Conservation (phyloP, 2,113 vertebrate genomes). For the Leucosticte australis region DNA sequence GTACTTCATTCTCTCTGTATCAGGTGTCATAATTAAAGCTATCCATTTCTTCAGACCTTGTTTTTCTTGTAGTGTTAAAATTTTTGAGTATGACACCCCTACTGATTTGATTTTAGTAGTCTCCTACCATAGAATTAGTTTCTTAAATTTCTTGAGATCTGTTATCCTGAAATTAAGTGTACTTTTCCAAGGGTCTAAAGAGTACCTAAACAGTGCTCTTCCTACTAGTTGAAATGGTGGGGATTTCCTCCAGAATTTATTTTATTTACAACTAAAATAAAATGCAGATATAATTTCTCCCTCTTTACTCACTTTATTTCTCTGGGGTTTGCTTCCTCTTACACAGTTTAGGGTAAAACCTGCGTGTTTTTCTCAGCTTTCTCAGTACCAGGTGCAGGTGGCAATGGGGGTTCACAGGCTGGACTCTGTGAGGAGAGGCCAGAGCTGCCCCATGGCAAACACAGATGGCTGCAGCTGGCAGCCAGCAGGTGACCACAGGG, state of each 20-base stretch:
- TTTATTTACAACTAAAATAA: not conserved
- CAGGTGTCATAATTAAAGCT: not conserved
- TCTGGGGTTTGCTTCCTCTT: not conserved
- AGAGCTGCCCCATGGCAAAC: not conserved
- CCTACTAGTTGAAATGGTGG: not conserved
- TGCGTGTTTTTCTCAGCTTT: not conserved
- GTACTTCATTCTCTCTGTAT: not conserved
- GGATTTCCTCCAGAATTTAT: not conserved
- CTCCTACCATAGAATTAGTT: not conserved
- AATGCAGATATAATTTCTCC: not conserved
- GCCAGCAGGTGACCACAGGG: not conserved
- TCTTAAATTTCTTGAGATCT: not conserved
- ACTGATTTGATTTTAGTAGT: not conserved
- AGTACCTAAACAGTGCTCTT: not conserved
- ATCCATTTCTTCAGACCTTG: not conserved
- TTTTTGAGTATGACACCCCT: not conserved
- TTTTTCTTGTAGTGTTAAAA: not conserved
- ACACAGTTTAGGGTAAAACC: not conserved
- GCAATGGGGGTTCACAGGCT: too few species aligned
- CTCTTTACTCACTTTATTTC: not conserved
- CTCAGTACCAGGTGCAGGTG: not conserved
- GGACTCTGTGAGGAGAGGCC: not conserved
- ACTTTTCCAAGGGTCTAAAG: not conserved
- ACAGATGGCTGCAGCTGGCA: fast-evolving
- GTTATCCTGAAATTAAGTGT: not conserved